phyloP scores from a whole-genome alignment of 2,888 invertebrate genomes.

The Venustoraphidia nigricollis region DNA sequence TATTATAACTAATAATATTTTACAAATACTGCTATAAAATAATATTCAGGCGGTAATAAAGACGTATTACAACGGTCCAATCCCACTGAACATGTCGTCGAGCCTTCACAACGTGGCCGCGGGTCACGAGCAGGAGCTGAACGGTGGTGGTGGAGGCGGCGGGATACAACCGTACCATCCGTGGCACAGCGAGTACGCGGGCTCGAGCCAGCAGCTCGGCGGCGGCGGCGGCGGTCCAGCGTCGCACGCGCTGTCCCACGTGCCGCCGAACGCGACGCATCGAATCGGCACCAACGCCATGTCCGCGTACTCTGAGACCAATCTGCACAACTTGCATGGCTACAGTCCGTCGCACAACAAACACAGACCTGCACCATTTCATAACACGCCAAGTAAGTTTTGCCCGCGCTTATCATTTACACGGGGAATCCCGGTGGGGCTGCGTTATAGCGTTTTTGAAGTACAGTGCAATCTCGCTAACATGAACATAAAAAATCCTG shows the following conservation, averaged over 20 bases:
- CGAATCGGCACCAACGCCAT: conserved; percentile 17
- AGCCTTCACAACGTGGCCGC: conserved; percentile 26
- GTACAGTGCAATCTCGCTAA: too few relatives aligned
- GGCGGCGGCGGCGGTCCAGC: conserved; percentile 8
- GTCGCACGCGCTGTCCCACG: conserved; percentile 9
- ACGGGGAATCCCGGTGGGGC: too few relatives aligned
- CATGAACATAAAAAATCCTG: too few relatives aligned
- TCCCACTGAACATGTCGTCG: conserved; percentile 22
- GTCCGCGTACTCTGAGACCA: conserved; percentile 29
- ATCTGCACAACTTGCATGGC: conserved; percentile 25
- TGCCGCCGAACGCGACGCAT: conserved; percentile 17
- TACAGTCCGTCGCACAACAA: conserved; percentile 22
- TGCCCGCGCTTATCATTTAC: too few relatives aligned
- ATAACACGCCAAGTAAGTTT: not conserved
- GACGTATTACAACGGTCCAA: conserved; percentile 33
- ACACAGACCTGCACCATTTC: not conserved
- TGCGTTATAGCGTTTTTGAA: too few relatives aligned
- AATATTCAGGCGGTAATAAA: conserved; percentile 28
- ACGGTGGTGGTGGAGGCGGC: conserved; percentile 16
- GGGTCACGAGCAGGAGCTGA: conserved; percentile 17
- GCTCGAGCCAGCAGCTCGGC: conserved; percentile 13
- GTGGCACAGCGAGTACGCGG: conserved; percentile 20
- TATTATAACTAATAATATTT: too few relatives aligned
- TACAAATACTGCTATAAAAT: too few relatives aligned
- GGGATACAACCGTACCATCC: conserved; percentile 15